Evolutionary conservation across 2,797 vertebrate genomes (phyloP).

Genomic region (Trachops cirrhosus): DNA sequence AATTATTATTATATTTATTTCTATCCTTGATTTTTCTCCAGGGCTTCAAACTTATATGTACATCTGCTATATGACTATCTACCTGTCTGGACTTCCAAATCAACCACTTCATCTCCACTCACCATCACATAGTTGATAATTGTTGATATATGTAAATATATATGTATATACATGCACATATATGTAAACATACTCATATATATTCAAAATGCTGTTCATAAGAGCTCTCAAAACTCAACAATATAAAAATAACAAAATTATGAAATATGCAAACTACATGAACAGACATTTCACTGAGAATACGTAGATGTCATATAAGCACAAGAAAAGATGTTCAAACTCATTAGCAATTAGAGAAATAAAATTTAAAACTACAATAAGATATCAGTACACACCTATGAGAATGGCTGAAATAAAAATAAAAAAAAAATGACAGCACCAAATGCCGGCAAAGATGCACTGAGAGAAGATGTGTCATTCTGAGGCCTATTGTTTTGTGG

Average conservation of each 20-base stretch:
- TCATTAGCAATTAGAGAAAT: neutral
- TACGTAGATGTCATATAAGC: too few species aligned
- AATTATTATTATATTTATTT: neutral
- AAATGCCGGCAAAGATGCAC: neutral
- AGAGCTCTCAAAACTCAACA: neutral
- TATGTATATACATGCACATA: neutral
- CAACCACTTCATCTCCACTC: neutral
- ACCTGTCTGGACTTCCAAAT: neutral
- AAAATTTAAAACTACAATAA: neutral
- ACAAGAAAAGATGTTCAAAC: too few species aligned
- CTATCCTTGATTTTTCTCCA: neutral
- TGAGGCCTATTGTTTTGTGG: neutral
- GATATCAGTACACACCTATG: neutral
- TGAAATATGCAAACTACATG: neutral
- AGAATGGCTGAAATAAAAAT: neutral
- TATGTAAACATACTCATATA: neutral
- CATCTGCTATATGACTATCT: neutral
- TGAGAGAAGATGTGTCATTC: neutral
- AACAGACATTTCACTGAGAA: too few species aligned
- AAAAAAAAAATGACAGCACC: neutral
- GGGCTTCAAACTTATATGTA: neutral
- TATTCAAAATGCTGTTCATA: neutral
- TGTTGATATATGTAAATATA: neutral
- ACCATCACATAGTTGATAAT: neutral
- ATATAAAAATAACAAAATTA: neutral